These are phyloP conservation scores for Philopotamus ludificatus DNA, from an alignment of 1,140 invertebrate genomes.

Conservation along the genomic window DNA sequence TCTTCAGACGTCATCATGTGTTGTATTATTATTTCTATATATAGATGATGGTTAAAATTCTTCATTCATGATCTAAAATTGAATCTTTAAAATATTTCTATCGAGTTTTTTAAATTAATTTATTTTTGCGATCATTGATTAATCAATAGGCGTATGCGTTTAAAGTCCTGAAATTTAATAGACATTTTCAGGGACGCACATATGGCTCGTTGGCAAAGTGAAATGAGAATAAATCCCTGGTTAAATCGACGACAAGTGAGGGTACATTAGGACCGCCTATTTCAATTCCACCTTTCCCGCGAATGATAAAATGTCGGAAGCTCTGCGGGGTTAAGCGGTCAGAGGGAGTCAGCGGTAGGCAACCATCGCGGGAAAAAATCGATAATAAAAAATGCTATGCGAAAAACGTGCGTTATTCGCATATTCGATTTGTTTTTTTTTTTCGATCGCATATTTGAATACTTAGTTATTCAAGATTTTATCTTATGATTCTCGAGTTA, in stretches of 20 bases:
- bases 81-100: too few species aligned
- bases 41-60: too few species aligned
- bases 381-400: too few species aligned
- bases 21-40: too few species aligned
- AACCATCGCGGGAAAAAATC: not conserved
- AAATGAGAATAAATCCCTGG: slow-evolving; percentile 27
- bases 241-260: slow-evolving; percentile 21
- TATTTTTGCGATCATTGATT: too few species aligned
- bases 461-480: not conserved
- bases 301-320: slow-evolving; percentile 30
- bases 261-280: slow-evolving; percentile 31
- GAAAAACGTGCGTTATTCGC: too few species aligned
- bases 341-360: not conserved
- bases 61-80: too few species aligned
- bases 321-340: slow-evolving; percentile 24
- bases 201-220: not conserved
- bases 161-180: too few species aligned
- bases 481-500: not conserved
- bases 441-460: not conserved
- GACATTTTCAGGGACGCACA: slow-evolving; percentile 11
- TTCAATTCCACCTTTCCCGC: slow-evolving; percentile 31
- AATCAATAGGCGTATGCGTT: too few species aligned
- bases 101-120: too few species aligned
- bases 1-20: too few species aligned
- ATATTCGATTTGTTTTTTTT: too few species aligned